Evolutionary conservation across 2,113 vertebrate species (phyloP), one percentile per base, ranked within the genome.

Genomic region (Monopterus albus): DNA sequence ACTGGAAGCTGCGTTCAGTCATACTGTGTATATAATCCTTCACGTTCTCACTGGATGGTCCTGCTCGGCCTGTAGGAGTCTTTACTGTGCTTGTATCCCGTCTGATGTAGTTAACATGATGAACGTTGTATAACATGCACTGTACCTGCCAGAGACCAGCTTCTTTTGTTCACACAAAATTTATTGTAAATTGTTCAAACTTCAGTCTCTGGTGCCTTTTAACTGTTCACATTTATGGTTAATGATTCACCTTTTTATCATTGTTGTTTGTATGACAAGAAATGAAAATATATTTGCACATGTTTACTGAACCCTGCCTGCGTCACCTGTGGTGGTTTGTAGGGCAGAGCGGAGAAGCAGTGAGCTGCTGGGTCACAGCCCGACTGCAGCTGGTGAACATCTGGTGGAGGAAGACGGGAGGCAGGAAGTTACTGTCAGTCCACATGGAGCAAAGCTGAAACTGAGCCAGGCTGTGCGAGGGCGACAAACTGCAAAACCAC

Each of bases 241-340:
- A 31, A 31, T 69, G 64, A 55, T 69, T n/a, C n/a, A n/a, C n/a
- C n/a, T 55, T 52, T 65, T 78, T 56, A 50, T 78, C 42, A 25
- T 72, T 51, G 49, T 50, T 76, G 57, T 75, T 83, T 84, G 62
- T 79, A 51, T 72, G 65, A 76, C 42, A 64, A 57, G 64, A 83
- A 78, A 61, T 78, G 60, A 75, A 91, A 87, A 89, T 89, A 89
- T 89, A 92, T 89, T 88, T 91, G 87, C 84, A 90, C 88, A 76
- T 68, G 72, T 78, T 59, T 42, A 72, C 18, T 71, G 45, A 66
- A 60, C 52, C 7, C 29, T 71, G 28, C 51, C 23, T 43, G 7
- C 25, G 18, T 46, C 26, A 20, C 33, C 1, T 10, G 2, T 40
- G 21, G 50, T 39, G 51, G 25, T 25, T 3, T 14, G 67, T 18